Evolutionary conservation across 2,888 invertebrate genomes (phyloP).

Genomic region (Itoplectis maculator): DNA sequence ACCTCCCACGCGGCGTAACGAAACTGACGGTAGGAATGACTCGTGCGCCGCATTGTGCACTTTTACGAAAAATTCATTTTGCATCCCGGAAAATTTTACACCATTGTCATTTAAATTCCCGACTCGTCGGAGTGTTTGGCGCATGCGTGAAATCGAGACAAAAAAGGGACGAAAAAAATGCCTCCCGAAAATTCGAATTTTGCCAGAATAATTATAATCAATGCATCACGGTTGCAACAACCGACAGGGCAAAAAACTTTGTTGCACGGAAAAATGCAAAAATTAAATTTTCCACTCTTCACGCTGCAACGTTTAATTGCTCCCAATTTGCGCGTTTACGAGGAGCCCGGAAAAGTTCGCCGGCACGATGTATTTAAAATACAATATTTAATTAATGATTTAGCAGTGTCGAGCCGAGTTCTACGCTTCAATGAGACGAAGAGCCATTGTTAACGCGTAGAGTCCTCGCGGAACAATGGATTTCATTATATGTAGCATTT

Average conservation of each 20-base stretch:
- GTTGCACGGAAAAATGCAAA: no score
- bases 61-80: constrained; percentile 42
- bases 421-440: not conserved
- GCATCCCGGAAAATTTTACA: constrained; percentile 48
- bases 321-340: not conserved
- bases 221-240: constrained; percentile 24
- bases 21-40: constrained; percentile 37
- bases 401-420: not conserved
- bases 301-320: no score
- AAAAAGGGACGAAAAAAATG: not conserved
- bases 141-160: constrained; percentile 21
- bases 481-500: no score
- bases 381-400: not conserved
- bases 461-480: no score
- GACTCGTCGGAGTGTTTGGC: no score
- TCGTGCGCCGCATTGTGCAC: constrained; percentile 30
- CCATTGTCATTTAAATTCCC: constrained; percentile 46
- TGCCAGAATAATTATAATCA: constrained; percentile 45
- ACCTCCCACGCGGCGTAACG: constrained; percentile 51
- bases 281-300: no score
- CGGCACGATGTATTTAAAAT: not conserved
- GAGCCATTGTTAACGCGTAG: not conserved
- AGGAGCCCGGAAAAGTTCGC: not conserved
- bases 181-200: constrained; percentile 23
- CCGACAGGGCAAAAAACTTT: not conserved